Conservation (phyloP, 2,113 vertebrate species). For the Pleuronectes platessa region DNA sequence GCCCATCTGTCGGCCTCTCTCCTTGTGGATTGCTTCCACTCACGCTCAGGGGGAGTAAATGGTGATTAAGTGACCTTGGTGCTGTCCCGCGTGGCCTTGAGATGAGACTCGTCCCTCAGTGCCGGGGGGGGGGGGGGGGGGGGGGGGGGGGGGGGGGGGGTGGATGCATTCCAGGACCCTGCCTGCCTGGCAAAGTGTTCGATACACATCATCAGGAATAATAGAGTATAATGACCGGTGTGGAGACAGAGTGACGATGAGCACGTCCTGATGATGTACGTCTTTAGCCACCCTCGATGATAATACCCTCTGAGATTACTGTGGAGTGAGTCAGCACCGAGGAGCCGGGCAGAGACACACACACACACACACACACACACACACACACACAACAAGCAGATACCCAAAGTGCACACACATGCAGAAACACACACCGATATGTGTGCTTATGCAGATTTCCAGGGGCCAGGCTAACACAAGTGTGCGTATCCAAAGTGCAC, state of each 20-base stretch:
- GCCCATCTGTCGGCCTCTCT: constrained; percentile 70
- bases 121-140: constrained; percentile 5
- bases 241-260: constrained; percentile 30
- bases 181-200: constrained; percentile 57
- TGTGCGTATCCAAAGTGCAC: constrained; percentile 31
- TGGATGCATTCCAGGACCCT: constrained; percentile 35
- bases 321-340: constrained; percentile 52
- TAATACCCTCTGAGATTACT: constrained; percentile 58
- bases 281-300: constrained; percentile 54
- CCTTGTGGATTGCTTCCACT: constrained; percentile 66
- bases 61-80: constrained; percentile 79
- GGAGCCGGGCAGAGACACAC: constrained; percentile 27
- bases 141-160: constrained; percentile 2
- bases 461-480: constrained; percentile 31
- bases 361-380: neutral
- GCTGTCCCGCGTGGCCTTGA: constrained; percentile 61
- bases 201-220: constrained; percentile 69
- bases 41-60: constrained; percentile 67
- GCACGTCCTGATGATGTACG: constrained; percentile 56
- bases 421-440: constrained; percentile 50
- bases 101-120: constrained; percentile 52
- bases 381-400: constrained; percentile 9
- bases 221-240: constrained; percentile 64
- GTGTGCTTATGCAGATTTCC: constrained; percentile 54
- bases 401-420: constrained; percentile 47